These are phyloP conservation scores for Himantopus leucocephalus DNA, from an alignment of 2,113 vertebrate species.

Conservation along the genomic window DNA sequence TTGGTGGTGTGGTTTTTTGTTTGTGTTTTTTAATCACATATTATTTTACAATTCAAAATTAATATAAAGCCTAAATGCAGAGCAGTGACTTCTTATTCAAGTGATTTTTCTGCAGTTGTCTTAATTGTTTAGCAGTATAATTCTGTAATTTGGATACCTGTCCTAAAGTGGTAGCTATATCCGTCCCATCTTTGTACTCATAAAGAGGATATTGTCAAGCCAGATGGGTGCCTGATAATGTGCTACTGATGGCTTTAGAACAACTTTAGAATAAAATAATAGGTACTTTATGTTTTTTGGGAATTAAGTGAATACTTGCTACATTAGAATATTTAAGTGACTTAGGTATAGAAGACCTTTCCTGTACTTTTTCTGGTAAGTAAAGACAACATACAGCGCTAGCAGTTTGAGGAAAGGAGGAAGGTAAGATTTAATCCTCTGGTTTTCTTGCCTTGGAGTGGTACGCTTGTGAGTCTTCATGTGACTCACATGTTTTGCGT, in stretches of 20 bases:
- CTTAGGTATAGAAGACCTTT: not conserved
- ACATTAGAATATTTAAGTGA: not conserved
- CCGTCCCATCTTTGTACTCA: not conserved
- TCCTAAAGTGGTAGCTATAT: not conserved
- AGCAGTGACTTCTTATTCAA: not conserved
- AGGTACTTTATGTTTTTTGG: not conserved
- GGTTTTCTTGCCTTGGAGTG: not conserved
- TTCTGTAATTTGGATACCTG: not conserved
- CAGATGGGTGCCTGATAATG: not conserved
- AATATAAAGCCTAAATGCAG: not conserved
- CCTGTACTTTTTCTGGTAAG: not conserved
- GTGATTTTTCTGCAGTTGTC: not conserved
- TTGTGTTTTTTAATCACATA: not conserved
- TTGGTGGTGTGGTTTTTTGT: not conserved
- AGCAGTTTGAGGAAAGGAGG: not conserved
- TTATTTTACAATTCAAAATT: not conserved
- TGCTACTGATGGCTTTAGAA: not conserved
- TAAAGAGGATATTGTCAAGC: not conserved
- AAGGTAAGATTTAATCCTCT: not conserved
- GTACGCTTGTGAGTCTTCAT: not conserved
- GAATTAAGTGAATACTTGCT: not conserved
- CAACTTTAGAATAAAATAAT: not conserved
- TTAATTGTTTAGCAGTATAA: not conserved
- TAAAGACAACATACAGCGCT: not conserved
- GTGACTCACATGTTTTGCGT: accelerated